Base-by-base conservation (phyloP, 2,888 invertebrate genomes). In the Coenonympha arcania region DNA sequence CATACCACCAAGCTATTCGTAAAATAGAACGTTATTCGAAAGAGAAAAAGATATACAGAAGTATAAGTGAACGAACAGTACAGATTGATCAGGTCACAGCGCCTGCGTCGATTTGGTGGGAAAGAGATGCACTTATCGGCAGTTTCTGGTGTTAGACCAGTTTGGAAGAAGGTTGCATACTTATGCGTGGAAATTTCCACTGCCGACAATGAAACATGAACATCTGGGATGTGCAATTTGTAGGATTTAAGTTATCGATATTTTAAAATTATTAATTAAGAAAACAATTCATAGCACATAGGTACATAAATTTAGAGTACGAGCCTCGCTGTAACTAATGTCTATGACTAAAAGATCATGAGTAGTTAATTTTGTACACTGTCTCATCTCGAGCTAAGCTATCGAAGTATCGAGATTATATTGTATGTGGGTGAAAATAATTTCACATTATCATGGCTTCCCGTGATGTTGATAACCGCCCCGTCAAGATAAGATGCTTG, bases 1-100 rank as follows among this genome's bases (percentile, higher is more conserved):
- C 85, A 86, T 84, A 84, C 79, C 80, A 72, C 76, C 71, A 81
- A 86, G 86, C 86, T 86, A 85, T 86, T 76, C 82, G 85, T 83
- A 83, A 83, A 85, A 84, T 83, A 83, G 83, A 83, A 84, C 80
- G 81, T 68, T 78, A 73, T 74, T 58, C 52, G 75, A 85, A 65
- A 70, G 79, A 81, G 84, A 84, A 48, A 58, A 67, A 56, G 47
- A 68, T 72, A 85, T 75, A 54, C 37, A 51, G 20, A 24, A 33
- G 19, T 26, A 31, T 30, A 6, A 61, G 57, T 50, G 84, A 71
- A 60, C 59, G 73, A 85, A 71, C 65, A 69, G 83, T 67, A 19
- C 61, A 53, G 63, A 76, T 69, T 63, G 71, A 71, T 79, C 73
- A 69, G 82, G 83, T 73, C 84, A 81, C 75, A 81, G 82, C 81